Percentiles rank a stretch among this genome's conserved stretches.
Evolutionary conservation across 2,888 invertebrate genomes (phyloP).

Genomic region (Sturmia bella): DNA sequence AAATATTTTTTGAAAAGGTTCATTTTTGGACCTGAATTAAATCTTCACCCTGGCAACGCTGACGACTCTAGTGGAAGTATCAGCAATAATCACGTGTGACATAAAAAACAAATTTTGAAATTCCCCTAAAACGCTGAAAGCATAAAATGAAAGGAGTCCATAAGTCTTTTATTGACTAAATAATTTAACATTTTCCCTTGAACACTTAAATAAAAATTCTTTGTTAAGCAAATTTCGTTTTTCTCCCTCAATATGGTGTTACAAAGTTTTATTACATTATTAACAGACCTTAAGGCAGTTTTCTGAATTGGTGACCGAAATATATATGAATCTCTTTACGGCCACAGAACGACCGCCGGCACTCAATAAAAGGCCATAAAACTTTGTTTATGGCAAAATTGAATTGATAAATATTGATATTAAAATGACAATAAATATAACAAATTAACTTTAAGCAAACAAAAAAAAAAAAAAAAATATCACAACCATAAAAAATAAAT

Average conservation of each 20-base stretch:
- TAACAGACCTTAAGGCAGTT: not conserved
- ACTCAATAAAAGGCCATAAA: slow-evolving; percentile 34
- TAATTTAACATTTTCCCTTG: too few relatives aligned
- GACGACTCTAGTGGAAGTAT: too few relatives aligned
- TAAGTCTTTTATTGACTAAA: too few relatives aligned
- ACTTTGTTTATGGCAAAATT: slow-evolving; percentile 29
- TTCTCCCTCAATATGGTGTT: not conserved
- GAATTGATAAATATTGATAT: slow-evolving; percentile 49
- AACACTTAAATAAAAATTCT: too few relatives aligned
- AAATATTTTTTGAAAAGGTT: too few relatives aligned
- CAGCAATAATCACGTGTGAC: too few relatives aligned
- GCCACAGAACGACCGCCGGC: slow-evolving; percentile 1
- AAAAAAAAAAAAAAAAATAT: not conserved
- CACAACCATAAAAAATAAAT: not conserved
- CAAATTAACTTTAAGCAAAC: slow-evolving; percentile 17
- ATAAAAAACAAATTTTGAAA: too few relatives aligned
- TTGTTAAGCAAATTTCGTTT: not conserved
- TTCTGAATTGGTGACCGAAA: slow-evolving; percentile 14
- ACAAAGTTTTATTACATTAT: slow-evolving; percentile 6
- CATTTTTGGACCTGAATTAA: too few relatives aligned
- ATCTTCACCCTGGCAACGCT: too few relatives aligned
- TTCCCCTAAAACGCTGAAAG: too few relatives aligned
- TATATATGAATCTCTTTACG: slow-evolving; percentile 2
- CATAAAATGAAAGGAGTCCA: too few relatives aligned
- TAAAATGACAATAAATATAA: slow-evolving; percentile 42